phyloP scores from a whole-genome alignment of 1,140 invertebrate species.

The Lepidurus packardi region DNA sequence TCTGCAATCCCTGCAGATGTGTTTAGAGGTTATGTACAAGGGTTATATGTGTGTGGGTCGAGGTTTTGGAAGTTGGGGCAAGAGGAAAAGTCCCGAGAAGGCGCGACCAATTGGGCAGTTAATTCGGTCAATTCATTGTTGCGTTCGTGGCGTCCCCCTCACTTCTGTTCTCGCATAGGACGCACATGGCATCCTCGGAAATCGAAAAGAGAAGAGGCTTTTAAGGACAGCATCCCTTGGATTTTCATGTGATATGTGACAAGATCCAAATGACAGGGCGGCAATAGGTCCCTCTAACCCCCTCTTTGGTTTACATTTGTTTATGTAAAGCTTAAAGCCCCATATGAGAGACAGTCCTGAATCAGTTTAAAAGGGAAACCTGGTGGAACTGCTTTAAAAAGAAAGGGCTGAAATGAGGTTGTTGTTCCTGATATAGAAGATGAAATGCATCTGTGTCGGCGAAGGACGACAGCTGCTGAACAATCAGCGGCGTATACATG shows the following conservation, averaged over 20 bases:
- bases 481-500: no score
- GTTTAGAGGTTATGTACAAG: not conserved
- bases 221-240: not conserved
- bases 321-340: not conserved
- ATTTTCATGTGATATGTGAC: not conserved
- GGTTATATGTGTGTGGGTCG: not conserved
- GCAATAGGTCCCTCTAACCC: not conserved
- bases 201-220: not conserved
- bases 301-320: not conserved
- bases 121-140: conserved; percentile 10
- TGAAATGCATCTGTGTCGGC: no score
- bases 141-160: not conserved
- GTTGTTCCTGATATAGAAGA: no score
- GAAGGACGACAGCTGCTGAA: no score
- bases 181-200: not conserved
- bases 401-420: not conserved
- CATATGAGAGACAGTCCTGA: not conserved
- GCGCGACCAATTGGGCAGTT: not conserved
- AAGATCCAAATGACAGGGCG: not conserved
- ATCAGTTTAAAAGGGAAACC: not conserved
- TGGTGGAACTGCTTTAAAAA: not conserved
- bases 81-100: not conserved
- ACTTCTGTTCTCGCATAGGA: not conserved
- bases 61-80: not conserved
- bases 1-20: not conserved